Evolutionary conservation across 2,888 invertebrate species (phyloP).

Genomic region (Stenichneumon culpator): DNA sequence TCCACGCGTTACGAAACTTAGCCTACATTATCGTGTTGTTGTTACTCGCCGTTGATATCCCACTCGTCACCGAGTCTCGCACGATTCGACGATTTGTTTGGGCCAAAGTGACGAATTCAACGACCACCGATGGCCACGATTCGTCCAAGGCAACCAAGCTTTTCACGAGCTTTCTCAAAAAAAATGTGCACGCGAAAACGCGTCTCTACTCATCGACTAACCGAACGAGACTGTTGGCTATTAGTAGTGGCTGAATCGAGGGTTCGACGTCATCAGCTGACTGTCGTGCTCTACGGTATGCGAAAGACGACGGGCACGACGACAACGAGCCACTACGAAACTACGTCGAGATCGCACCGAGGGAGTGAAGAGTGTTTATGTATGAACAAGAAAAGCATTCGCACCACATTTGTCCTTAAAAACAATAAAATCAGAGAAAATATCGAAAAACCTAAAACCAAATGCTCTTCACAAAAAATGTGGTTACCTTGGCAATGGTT

Average conservation of each 20-base stretch:
- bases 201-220: constrained; percentile 17
- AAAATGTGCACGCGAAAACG: background rate
- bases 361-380: background rate
- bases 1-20: constrained; percentile 36
- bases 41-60: background rate
- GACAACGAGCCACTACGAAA: constrained; percentile 20
- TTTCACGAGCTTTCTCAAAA: background rate
- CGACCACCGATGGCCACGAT: background rate
- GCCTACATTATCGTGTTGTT: constrained; percentile 42
- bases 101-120: background rate
- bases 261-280: constrained; percentile 54
- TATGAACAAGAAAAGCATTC: background rate
- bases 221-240: constrained; percentile 44
- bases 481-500: background rate
- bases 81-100: background rate
- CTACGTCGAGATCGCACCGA: background rate
- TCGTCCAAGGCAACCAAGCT: background rate
- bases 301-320: constrained; percentile 20
- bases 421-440: background rate
- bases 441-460: background rate
- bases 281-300: constrained; percentile 17
- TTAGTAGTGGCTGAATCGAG: constrained; percentile 35
- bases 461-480: background rate
- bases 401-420: background rate
- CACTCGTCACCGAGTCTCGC: background rate